A percentile compares a stretch with the other conserved stretches of the same genome.
Evolutionary conservation across 2,888 invertebrate species (phyloP).

Genomic region (Chironomus riparius): DNA sequence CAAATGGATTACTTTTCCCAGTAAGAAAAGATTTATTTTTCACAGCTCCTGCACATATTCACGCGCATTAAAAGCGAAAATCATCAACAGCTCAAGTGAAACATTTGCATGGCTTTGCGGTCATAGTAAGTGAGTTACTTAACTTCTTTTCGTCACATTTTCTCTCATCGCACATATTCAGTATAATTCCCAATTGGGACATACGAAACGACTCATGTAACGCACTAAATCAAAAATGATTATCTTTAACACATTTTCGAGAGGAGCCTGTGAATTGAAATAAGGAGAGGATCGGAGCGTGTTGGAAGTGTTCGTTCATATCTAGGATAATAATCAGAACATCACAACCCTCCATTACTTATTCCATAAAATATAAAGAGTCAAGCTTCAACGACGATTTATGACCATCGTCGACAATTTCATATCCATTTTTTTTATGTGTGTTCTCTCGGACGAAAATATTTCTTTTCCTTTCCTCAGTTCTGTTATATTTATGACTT

Average conservation of each 20-base stretch:
- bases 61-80: no score
- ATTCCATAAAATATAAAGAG: background rate
- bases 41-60: no score
- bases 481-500: constrained; percentile 20
- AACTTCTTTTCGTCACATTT: no score
- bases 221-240: constrained; percentile 23
- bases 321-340: background rate
- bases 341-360: constrained; percentile 4
- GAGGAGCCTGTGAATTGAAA: background rate
- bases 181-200: no score
- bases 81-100: no score
- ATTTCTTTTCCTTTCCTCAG: background rate
- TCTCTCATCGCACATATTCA: no score
- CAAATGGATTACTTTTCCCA: background rate
- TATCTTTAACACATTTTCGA: constrained; percentile 14
- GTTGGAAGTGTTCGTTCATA: background rate
- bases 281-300: background rate
- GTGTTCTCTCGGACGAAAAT: background rate
- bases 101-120: no score
- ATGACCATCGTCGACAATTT: constrained; percentile 2
- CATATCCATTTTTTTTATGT: background rate
- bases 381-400: constrained; percentile 14
- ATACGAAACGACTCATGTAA: background rate
- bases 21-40: background rate
- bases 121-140: no score